Evolutionary conservation across 2,888 invertebrate species (phyloP).

Genomic region (Hoplodrina blanda): DNA sequence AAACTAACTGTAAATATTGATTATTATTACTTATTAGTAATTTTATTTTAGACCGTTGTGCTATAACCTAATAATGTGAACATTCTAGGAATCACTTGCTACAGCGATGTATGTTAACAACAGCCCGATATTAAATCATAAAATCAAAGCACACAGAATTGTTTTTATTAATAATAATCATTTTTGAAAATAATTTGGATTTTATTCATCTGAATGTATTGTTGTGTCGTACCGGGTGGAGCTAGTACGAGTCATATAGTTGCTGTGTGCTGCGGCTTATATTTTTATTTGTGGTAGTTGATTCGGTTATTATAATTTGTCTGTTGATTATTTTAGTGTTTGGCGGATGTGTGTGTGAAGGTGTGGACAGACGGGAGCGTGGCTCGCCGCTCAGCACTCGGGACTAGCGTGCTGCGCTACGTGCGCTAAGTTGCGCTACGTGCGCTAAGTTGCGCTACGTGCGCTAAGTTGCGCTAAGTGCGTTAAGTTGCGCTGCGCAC

Average conservation of each 20-base stretch:
- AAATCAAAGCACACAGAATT: conserved; percentile 68
- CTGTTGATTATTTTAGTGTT: conserved; percentile 78
- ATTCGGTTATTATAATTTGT: conserved; percentile 75
- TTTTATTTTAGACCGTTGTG: conserved; percentile 88
- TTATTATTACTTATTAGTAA: conserved; percentile 89
- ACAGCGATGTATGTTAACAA: conserved; percentile 61
- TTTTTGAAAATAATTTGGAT: conserved; percentile 80
- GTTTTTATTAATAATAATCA: conserved; percentile 78
- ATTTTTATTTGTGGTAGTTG: conserved; percentile 73
- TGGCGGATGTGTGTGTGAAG: conserved; percentile 68
- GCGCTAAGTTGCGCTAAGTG: not conserved
- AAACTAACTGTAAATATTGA: conserved; percentile 86
- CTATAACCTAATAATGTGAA: conserved; percentile 83
- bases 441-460: conserved; percentile 10
- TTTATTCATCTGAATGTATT: conserved; percentile 69
- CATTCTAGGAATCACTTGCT: conserved; percentile 62
- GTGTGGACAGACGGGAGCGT: conserved; percentile 52
- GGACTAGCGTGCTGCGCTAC: conserved; percentile 15
- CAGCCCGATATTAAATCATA: conserved; percentile 64
- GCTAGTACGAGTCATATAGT: conserved; percentile 71
- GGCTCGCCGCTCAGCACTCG: conserved; percentile 43
- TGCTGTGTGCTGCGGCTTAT: conserved; percentile 58
- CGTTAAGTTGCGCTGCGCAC: conserved; percentile 5
- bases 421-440: not conserved
- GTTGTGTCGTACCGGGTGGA: conserved; percentile 52